phyloP scores from a whole-genome alignment of 2,797 vertebrate species.

The Chloroceryle amazona region DNA sequence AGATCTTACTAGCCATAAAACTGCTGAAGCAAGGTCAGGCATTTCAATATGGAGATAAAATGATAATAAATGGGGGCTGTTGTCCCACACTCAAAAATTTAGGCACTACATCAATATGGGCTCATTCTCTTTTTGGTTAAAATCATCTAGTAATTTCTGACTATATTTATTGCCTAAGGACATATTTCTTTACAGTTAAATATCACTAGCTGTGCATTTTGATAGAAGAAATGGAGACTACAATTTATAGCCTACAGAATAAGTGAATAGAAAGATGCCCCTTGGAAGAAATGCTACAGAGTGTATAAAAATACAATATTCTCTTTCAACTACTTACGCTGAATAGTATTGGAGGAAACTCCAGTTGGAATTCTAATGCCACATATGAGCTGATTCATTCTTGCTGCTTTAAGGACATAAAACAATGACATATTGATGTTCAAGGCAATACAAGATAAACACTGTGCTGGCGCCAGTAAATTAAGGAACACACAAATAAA shows the following conservation, averaged over 20 bases:
- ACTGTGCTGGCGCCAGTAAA: background rate
- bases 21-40: constrained; percentile 71
- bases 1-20: constrained; percentile 67
- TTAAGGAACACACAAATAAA: background rate
- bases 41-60: constrained; percentile 61
- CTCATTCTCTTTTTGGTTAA: constrained; percentile 52
- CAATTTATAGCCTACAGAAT: constrained; percentile 54
- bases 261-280: background rate
- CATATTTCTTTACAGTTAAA: constrained; percentile 72
- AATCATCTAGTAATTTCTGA: constrained; percentile 69
- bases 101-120: constrained; percentile 25
- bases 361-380: background rate
- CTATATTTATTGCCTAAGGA: constrained; percentile 56
- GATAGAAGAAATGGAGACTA: constrained; percentile 56
- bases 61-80: constrained; percentile 45
- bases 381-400: background rate
- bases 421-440: background rate
- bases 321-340: constrained; percentile 2
- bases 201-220: constrained; percentile 73
- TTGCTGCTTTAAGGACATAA: background rate
- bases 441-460: background rate
- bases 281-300: background rate
- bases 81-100: constrained; percentile 62
- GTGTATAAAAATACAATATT: background rate
- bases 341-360: background rate